phyloP scores from a whole-genome alignment of 2,797 vertebrate genomes.

The Champsocephalus gunnari region DNA sequence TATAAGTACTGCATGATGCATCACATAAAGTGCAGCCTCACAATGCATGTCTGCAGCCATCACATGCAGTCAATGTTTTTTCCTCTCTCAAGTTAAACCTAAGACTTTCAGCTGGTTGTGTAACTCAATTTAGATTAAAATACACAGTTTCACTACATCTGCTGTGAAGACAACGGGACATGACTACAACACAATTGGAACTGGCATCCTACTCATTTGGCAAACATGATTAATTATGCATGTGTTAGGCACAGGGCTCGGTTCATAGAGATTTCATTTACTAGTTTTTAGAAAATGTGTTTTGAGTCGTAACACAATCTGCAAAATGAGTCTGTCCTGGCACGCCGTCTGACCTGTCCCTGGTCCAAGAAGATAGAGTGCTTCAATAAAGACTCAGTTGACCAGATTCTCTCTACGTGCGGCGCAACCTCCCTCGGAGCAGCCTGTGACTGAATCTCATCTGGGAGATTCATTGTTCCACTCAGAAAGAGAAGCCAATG shows the following conservation, averaged over 20 bases:
- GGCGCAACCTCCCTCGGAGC: slow-evolving; percentile 65
- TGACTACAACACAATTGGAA: background rate
- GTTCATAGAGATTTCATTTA: slow-evolving; percentile 24
- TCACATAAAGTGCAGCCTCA: slow-evolving; percentile 29
- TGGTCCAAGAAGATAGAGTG: slow-evolving; percentile 67
- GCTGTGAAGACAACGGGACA: slow-evolving; percentile 24
- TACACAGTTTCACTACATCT: slow-evolving; percentile 42
- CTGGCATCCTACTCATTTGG: slow-evolving; percentile 11
- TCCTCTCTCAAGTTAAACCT: background rate
- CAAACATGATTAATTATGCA: slow-evolving; percentile 28
- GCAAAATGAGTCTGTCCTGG: slow-evolving; percentile 24
- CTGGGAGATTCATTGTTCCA: slow-evolving; percentile 72
- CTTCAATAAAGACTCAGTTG: slow-evolving; percentile 70
- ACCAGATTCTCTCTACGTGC: slow-evolving; percentile 60
- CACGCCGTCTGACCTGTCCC: slow-evolving; percentile 55
- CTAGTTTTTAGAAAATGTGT: slow-evolving; percentile 29
- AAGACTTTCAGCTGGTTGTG: slow-evolving; percentile 22
- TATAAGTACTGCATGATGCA: slow-evolving; percentile 16
- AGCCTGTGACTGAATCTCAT: slow-evolving; percentile 63
- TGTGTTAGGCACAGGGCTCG: background rate
- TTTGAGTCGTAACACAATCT: slow-evolving; percentile 31
- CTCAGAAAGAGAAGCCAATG: slow-evolving; percentile 40
- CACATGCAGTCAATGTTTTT: slow-evolving; percentile 33
- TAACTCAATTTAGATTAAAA: slow-evolving; percentile 13
- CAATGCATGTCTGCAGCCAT: slow-evolving; percentile 17